Base-by-base conservation (phyloP, 2,113 vertebrate species). In the Phoxinus phoxinus region DNA sequence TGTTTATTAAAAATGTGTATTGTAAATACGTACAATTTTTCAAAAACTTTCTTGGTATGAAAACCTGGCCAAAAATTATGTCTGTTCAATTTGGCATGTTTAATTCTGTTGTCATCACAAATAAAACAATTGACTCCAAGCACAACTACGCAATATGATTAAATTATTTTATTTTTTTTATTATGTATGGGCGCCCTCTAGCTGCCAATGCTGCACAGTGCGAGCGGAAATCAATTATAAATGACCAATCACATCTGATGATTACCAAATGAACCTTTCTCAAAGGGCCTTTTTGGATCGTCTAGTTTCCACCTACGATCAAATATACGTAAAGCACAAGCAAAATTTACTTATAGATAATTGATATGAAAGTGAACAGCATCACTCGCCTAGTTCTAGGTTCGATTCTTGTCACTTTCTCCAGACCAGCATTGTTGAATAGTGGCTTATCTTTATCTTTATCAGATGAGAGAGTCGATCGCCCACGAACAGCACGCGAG, bases 341-440 rank as follows among this genome's bases (percentile, higher is more conserved):
- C 4, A 51, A n/a, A 81, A 35, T 2, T 0, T 46, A 17, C n/a
- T n/a, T 11, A 13, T 23, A 53, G 30, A 65, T 46, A 1, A 53
- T 27, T 56, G 48, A 83, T 58, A 83, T 83, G 81, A 81, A 81
- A 67, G 59, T 48, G 6, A 56, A 58, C 7, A 25, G 5, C 48
- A 37, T 72, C 41, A 25, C 65, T 41, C 81, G 30, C 7, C 19
- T 37, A 56, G 11, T 83, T 27, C 23, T 83, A 58, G 32, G 65
- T 27, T 53, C 11, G 21, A 41, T 58, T 8, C 21, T 73, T 6
- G 21, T 21, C 6, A 17, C 58, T 72, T 56, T 41, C 65, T 83
- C 11, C 23, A 72, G 30, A 23, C 30, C 65, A 25, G 25, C 30
- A 73, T 25, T 83, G 13, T 1, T 25, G 1, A n/a, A 69, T 19